These are phyloP conservation scores for Alcedo atthis DNA, from an alignment of 2,797 vertebrate genomes.

Conservation along the genomic window DNA sequence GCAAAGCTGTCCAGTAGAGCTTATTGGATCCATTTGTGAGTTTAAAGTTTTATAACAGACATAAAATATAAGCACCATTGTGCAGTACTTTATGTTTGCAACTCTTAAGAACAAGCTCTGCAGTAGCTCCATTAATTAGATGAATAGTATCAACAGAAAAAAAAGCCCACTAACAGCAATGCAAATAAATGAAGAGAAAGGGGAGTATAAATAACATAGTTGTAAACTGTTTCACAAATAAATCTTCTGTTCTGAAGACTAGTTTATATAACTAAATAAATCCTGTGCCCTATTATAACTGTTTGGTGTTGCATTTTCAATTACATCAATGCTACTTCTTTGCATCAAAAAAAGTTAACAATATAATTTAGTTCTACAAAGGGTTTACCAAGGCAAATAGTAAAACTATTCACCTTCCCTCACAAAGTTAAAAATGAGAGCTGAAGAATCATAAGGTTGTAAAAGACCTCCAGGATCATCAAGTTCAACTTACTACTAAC, in stretches of 20 bases:
- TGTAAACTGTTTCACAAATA: background rate
- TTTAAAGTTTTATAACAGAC: conserved; percentile 27
- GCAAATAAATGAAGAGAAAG: conserved; percentile 1
- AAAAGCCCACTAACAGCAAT: background rate
- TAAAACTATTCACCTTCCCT: background rate
- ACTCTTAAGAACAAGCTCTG: background rate
- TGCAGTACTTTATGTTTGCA: background rate
- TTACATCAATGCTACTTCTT: background rate
- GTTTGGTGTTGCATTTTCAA: background rate
- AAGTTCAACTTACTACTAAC: too few species aligned
- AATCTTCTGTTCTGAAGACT: background rate
- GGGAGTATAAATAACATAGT: background rate
- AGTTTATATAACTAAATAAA: background rate
- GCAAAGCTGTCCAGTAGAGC: background rate
- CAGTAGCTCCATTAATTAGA: background rate
- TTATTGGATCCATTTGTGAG: conserved; percentile 24
- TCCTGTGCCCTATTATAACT: background rate
- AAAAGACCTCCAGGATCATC: too few species aligned
- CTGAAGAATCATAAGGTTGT: background rate
- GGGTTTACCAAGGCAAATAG: background rate
- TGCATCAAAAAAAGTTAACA: background rate
- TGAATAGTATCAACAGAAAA: background rate
- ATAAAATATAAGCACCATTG: conserved; percentile 7
- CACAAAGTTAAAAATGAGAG: background rate
- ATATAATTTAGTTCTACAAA: background rate